phyloP scores from a whole-genome alignment of 2,888 invertebrate species.

The Dicycla oo region DNA sequence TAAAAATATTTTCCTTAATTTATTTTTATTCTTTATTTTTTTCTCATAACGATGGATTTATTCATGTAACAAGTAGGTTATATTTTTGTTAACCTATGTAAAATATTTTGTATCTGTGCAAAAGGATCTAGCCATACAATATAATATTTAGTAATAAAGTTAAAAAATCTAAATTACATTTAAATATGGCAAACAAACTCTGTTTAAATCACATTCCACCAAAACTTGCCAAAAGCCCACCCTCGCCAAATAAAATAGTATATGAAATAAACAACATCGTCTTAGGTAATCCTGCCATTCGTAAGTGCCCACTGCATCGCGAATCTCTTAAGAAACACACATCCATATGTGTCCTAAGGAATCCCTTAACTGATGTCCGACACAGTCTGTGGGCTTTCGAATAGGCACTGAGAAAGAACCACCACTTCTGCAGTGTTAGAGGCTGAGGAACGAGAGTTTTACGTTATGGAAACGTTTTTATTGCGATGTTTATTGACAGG shows the following conservation, averaged over 20 bases:
- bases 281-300: conserved; percentile 66
- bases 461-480: conserved; percentile 39
- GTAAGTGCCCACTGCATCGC: conserved; percentile 65
- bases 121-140: background rate
- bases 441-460: conserved; percentile 33
- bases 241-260: conserved; percentile 50
- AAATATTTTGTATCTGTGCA: background rate
- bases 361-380: conserved; percentile 70
- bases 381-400: conserved; percentile 59
- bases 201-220: too few species aligned
- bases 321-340: conserved; percentile 67
- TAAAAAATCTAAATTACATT: too few species aligned
- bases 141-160: background rate
- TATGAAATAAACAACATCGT: conserved; percentile 58
- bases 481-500: background rate
- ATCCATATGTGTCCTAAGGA: conserved; percentile 66
- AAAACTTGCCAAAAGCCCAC: conserved; percentile 9
- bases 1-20: background rate
- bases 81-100: background rate
- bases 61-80: background rate
- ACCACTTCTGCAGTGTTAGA: background rate
- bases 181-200: background rate
- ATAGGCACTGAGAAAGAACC: conserved; percentile 60
- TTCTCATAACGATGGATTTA: too few species aligned
- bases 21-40: too few species aligned